A percentile compares a stretch with the other conserved stretches of the same genome.
Conservation (phyloP, 2,113 vertebrate species). For the Bagarius yarrelli region DNA sequence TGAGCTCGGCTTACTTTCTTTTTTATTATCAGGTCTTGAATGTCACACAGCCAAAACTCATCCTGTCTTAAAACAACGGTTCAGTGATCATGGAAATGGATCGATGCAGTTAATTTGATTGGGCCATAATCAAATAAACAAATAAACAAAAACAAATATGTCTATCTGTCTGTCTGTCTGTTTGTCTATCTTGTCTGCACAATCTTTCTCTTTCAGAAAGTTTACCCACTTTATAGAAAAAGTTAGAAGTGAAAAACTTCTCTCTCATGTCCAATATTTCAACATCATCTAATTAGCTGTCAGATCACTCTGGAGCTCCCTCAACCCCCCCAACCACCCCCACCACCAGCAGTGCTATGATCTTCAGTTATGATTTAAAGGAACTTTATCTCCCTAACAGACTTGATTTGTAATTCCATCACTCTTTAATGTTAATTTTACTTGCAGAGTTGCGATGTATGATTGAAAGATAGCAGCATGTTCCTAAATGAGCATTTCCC, state of each 20-base stretch:
- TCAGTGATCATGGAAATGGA: not conserved
- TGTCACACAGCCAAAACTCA: not conserved
- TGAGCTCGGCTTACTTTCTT: slow-evolving; percentile 4
- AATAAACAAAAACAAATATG: no score
- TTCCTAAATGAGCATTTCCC: slow-evolving; percentile 32
- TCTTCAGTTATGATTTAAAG: slow-evolving; percentile 28
- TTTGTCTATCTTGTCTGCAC: not conserved
- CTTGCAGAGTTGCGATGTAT: not conserved
- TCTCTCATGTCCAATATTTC: slow-evolving; percentile 31
- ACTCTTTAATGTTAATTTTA: slow-evolving; percentile 15
- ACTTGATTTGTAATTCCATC: slow-evolving; percentile 12
- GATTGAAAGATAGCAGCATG: slow-evolving; percentile 12
- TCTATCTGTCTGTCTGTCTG: not conserved
- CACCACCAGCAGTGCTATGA: slow-evolving; percentile 1
- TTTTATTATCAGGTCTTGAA: not conserved
- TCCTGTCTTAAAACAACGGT: not conserved
- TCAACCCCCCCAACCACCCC: not conserved
- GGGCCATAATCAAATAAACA: not conserved
- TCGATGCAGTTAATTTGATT: not conserved
- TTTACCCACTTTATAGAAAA: not conserved
- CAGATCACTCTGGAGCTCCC: not conserved
- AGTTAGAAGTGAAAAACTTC: not conserved
- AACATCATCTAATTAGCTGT: slow-evolving; percentile 34
- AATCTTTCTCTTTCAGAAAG: not conserved
- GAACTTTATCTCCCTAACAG: slow-evolving; percentile 1